Evolutionary conservation across 2,113 vertebrate genomes (phyloP), one percentile per base, ranked within the genome.

Genomic region (Scomber japonicus): DNA sequence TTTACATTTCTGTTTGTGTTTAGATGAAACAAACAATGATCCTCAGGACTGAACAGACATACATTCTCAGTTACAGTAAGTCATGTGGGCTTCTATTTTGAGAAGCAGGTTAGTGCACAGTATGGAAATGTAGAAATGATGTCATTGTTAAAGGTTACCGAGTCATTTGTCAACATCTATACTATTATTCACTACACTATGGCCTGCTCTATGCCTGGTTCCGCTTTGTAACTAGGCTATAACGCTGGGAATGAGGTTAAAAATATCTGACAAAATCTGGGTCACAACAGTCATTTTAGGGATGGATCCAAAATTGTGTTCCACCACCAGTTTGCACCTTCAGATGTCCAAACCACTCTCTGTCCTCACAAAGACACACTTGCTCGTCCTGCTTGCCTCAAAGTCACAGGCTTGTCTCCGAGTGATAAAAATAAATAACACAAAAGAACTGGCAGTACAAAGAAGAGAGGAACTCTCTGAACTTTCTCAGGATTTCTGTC

Each of bases 241-340:
- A 69, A 60, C 8, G 21, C 40, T 57, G 67, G 51, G 72, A 78
- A 66, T 17, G 3, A 61, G 21, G 73, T 78, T 85, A 77, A 73
- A 81, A 80, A 86, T 74, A 82, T 75, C 69, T 40, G 55, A 66
- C 31, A 57, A 2, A 35, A 80, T 84, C 76, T 84, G 71, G 66
- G 82, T 84, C 76, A 66, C 8, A 63, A 54, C 59, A 64, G 35
- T 27, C 2, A 3, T 65, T 71, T 76, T 69, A 68, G 35, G 40
- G 35, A 62, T 15, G 5, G 55, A 49, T 62, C 64, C 40, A n/a
- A 70, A 76, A 64, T 50, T 48, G 40, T 64, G 31, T 53, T 72
- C 30, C 53, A 59, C 45, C 24, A 71, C 13, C 24, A 44, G 14
- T 24, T 45, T 51, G 51, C 46, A 63, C 13, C 48, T 73, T 73